Evolutionary conservation across 2,113 vertebrate genomes (phyloP), one percentile per base, ranked within the genome.

Genomic region (Cnemophilus loriae): DNA sequence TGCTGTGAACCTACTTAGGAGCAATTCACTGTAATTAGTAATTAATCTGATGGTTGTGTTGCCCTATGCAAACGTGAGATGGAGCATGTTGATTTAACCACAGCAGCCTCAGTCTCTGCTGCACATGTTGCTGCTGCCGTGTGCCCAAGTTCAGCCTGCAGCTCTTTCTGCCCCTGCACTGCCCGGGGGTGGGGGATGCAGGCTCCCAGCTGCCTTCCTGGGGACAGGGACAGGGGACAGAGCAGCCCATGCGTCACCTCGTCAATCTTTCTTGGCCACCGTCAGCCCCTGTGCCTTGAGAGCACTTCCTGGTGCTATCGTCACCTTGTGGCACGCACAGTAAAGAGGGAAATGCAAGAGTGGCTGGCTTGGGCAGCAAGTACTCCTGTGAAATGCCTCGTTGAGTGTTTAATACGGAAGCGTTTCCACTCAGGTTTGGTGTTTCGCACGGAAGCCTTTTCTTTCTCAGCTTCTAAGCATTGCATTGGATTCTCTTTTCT

Each of bases 31-130:
- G 93, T 87, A 95, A 92, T 95, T 91, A 97, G 95, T 63, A 93
- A 95, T 96, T 95, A 90, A 84, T 78, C 84, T 90, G 95, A 96
- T 95, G 94, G 87, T 92, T 86, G 69, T 94, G 92, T 87, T 94
- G 90, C 73, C 80, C 89, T 95, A 32, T 91, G 94, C 93, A 91
- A 96, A 94, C 18, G 19, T 95, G 94, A 95, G 96, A 96, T 95
- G 79, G 59, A 96, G 77, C 86, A 49, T 59, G 89, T 73, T 89
- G 96, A 95, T 97, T 87, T 60, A 87, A 82, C 95, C 94, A 70
- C 49, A 21, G 46, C 53, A n/a, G 88, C 67, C 64, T 75, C 4
- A 2, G 20, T 85, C 76, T 55, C 50, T 1, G 12, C 55, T 52
- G 39, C 32, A 3, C 47, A 27, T 2, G 8, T 39, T n/a, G 42